Evolutionary conservation across 2,888 invertebrate species (phyloP).

Genomic region (Cepaea hortensis): DNA sequence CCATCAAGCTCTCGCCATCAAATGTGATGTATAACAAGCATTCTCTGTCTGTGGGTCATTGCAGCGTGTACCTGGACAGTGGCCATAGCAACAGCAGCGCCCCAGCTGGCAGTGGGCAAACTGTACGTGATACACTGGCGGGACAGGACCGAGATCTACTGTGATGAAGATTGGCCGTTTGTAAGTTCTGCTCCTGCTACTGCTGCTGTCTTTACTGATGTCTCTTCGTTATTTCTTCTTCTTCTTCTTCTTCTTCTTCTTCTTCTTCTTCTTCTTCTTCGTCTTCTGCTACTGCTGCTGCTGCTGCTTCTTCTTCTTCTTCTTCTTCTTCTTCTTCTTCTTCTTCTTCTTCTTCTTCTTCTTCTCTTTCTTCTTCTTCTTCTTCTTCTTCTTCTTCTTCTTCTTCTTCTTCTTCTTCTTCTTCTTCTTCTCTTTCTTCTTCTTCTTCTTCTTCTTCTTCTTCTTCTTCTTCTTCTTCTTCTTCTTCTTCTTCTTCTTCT

Average conservation of each 20-base stretch:
- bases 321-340: neutral
- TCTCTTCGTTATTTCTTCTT: too few species aligned
- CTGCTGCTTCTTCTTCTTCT: neutral
- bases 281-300: neutral
- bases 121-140: constrained; percentile 57
- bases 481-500: neutral
- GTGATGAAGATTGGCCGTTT: constrained; percentile 66
- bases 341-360: neutral
- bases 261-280: neutral
- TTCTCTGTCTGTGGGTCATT: too few species aligned
- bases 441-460: too few species aligned
- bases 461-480: neutral
- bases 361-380: too few species aligned
- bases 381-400: too few species aligned
- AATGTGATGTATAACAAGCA: too few species aligned
- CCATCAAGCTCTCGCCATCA: too few species aligned
- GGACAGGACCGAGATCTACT: constrained; percentile 65
- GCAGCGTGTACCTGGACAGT: constrained; percentile 56
- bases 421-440: too few species aligned
- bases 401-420: too few species aligned
- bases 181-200: constrained; percentile 36
- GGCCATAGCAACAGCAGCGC: constrained; percentile 47
- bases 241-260: neutral
- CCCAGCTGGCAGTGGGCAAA: constrained; percentile 61
- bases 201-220: neutral